phyloP scores from a whole-genome alignment of 2,113 vertebrate species.

The Hyperoodon ampullatus region DNA sequence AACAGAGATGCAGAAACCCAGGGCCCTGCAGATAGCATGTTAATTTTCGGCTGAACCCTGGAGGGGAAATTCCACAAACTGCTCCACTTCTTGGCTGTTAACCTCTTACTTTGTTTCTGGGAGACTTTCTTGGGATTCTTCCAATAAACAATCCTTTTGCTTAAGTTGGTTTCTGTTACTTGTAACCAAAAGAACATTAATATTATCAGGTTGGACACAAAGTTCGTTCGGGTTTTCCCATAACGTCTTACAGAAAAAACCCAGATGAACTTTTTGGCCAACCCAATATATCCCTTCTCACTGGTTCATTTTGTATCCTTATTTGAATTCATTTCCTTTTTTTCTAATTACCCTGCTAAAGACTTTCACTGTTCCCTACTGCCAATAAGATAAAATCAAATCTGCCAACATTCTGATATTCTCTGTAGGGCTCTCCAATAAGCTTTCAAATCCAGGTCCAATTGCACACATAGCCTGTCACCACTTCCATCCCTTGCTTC shows the following conservation, averaged over 20 bases:
- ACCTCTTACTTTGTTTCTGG: neutral
- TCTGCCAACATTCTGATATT: neutral
- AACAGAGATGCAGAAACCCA: neutral
- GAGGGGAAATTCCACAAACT: neutral
- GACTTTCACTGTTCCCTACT: neutral
- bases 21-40: neutral
- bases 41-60: neutral
- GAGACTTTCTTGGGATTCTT: neutral
- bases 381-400: neutral
- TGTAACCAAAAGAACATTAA: slow-evolving; percentile 13
- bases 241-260: too few species aligned
- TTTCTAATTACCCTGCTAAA: neutral
- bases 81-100: neutral
- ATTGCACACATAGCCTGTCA: neutral
- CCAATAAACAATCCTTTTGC: neutral
- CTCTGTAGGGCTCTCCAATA: neutral
- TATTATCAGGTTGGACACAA: neutral
- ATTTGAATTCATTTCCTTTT: slow-evolving; percentile 44
- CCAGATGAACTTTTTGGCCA: too few species aligned
- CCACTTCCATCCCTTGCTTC: neutral
- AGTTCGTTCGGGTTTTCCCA: too few species aligned
- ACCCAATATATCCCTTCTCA: too few species aligned
- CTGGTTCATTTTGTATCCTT: neutral
- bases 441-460: neutral
- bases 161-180: slow-evolving; percentile 2